Base-by-base conservation (phyloP, 1,140 invertebrate species). In the Tetranychus cinnabarinus region DNA sequence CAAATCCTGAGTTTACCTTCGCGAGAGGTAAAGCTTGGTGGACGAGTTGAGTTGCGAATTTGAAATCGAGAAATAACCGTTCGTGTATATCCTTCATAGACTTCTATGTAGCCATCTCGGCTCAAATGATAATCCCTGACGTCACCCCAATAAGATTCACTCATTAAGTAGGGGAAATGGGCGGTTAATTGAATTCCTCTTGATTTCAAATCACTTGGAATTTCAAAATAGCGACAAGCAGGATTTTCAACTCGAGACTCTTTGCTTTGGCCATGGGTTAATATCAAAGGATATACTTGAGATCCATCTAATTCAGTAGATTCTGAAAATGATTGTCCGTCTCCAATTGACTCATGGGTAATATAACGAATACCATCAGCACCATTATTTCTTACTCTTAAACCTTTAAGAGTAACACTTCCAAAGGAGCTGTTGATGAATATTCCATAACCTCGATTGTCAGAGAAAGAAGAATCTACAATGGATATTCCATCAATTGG, bases 361-460 rank as follows among this genome's bases (percentile, higher is more conserved):
- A 86, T 78, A 71, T 85, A 90, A 69, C 83, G 82, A 46, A 93
- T 73, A 15, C 88, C 89, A 72, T 93, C 88, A 0, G 78, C 86
- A 1, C 81, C 82, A 72, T 92, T 93, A 64, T 85, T 80, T 47
- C 79, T 77, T 23, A 92, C 75, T 50, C 83, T 79, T 2, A 91
- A 75, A 47, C 61, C 61, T 35, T 54, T 61, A 1, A 70, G 31
- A 59, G 79, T 77, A 1, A 82, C 77, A 65, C 82, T 74, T 13
- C 87, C 88, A 64, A 79, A 81, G 23, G 84, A 86, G 57, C 84
- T 87, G 72, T 92, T 93, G 2, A 92, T 77, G 71, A 85, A 91
- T 42, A 92, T 74, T 13, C 88, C 88, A 68, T 88, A 86, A 55
- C 88, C 88, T 80, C 65, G 39, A 50, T 64, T 60, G 34, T 65